These are phyloP conservation scores for Rousettus madagascariensis DNA, from an alignment of 2,797 vertebrate genomes.

Conservation along the genomic window DNA sequence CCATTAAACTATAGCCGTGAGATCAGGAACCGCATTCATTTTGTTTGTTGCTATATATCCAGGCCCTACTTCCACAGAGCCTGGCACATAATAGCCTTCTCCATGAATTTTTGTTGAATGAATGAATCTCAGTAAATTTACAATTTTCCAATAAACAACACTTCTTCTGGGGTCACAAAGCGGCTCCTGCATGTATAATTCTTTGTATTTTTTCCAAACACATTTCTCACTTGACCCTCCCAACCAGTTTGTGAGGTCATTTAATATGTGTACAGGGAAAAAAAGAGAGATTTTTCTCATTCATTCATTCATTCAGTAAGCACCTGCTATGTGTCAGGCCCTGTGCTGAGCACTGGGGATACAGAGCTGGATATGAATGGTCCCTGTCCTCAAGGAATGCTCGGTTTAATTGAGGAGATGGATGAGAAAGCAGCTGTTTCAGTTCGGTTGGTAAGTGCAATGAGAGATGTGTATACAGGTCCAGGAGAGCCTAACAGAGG, in stretches of 20 bases:
- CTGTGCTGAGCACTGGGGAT: conserved; percentile 57
- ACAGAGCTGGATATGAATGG: conserved; percentile 58
- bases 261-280: conserved; percentile 51
- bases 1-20: conserved; percentile 17
- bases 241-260: conserved; percentile 63
- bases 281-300: conserved; percentile 35
- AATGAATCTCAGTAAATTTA: conserved; percentile 56
- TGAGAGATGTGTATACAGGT: neutral
- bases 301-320: conserved; percentile 70
- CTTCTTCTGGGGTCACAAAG: conserved; percentile 15
- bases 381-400: conserved; percentile 44
- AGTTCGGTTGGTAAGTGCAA: conserved; percentile 34
- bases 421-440: conserved; percentile 37
- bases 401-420: conserved; percentile 54
- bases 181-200: conserved; percentile 8
- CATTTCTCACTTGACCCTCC: conserved; percentile 48
- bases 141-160: conserved; percentile 1
- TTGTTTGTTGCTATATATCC: conserved; percentile 7
- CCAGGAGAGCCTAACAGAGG: neutral
- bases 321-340: conserved; percentile 59
- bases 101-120: conserved; percentile 60
- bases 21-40: conserved; percentile 24
- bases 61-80: neutral
- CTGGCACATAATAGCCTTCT: neutral
- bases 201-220: conserved; percentile 53